Conservation (phyloP, 2,888 invertebrate genomes). For the Punctoribates punctum region DNA sequence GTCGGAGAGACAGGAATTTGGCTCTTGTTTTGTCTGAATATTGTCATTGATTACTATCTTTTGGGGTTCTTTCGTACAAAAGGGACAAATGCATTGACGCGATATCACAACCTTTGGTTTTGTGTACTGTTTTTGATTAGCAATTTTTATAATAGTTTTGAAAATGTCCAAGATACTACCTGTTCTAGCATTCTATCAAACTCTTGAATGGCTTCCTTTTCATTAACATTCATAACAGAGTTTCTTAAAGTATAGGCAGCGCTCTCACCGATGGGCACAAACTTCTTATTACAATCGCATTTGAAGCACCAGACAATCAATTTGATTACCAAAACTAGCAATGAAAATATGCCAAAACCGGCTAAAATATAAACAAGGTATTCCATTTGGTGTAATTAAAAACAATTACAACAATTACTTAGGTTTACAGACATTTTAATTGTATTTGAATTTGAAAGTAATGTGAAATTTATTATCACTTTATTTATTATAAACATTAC, state of each 20-base stretch:
- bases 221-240: background rate
- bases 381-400: background rate
- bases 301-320: background rate
- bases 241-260: background rate
- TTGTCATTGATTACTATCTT: slow-evolving; percentile 13
- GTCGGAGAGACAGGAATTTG: background rate
- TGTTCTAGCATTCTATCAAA: slow-evolving; percentile 24
- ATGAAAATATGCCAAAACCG: slow-evolving; percentile 13
- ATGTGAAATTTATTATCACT: too few relatives aligned
- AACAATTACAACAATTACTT: background rate
- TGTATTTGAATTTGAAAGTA: too few relatives aligned
- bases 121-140: slow-evolving; percentile 6
- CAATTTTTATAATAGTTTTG: background rate
- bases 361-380: slow-evolving; percentile 26
- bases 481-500: too few relatives aligned
- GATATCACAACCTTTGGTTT: slow-evolving; percentile 17
- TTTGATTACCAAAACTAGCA: background rate
- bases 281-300: background rate
- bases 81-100: slow-evolving; percentile 30
- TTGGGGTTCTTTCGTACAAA: slow-evolving; percentile 21
- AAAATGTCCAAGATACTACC: background rate
- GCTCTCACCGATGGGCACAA: slow-evolving; percentile 17
- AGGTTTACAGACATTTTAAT: too few relatives aligned
- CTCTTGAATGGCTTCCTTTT: slow-evolving; percentile 1
- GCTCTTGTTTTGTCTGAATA: background rate